Percentiles rank a stretch among this genome's conserved stretches.
Evolutionary conservation across 2,113 vertebrate species (phyloP).

Genomic region (Turdus rufiventris): DNA sequence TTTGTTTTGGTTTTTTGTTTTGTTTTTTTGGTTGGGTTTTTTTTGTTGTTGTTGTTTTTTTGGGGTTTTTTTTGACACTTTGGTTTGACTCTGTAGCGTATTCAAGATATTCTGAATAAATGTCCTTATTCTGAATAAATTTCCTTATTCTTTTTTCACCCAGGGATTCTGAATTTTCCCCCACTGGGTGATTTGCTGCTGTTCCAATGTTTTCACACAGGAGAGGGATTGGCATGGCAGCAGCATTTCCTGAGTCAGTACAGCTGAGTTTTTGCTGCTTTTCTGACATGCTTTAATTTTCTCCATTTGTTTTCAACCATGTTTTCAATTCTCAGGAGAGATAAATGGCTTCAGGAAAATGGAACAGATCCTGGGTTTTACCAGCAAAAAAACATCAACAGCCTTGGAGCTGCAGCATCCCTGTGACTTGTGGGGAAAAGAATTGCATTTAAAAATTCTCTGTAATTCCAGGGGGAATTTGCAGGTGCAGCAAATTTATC

Average conservation of each 20-base stretch:
- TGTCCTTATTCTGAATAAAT: neutral
- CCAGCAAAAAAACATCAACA: neutral
- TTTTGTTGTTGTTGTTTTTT: neutral
- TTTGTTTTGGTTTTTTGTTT: no score
- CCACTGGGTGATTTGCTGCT: neutral
- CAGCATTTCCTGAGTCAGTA: neutral
- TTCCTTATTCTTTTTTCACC: neutral
- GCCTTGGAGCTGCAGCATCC: neutral
- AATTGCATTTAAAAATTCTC: neutral
- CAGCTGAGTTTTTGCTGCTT: neutral
- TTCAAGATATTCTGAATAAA: neutral
- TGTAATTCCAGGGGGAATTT: neutral
- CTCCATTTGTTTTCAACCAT: neutral
- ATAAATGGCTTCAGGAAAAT: neutral
- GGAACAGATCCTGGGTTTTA: neutral
- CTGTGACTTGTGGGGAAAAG: neutral
- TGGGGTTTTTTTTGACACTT: neutral
- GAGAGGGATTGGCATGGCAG: neutral
- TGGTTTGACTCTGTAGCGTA: fast-evolving
- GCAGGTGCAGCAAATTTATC: neutral
- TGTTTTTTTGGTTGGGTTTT: no score
- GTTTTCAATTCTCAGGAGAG: neutral
- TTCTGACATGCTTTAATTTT: neutral
- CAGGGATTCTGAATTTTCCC: neutral
- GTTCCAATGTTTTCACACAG: neutral